A percentile compares a stretch with the other conserved stretches of the same genome.
Evolutionary conservation across 1,140 invertebrate species (phyloP).

Genomic region (Drosophila varians): DNA sequence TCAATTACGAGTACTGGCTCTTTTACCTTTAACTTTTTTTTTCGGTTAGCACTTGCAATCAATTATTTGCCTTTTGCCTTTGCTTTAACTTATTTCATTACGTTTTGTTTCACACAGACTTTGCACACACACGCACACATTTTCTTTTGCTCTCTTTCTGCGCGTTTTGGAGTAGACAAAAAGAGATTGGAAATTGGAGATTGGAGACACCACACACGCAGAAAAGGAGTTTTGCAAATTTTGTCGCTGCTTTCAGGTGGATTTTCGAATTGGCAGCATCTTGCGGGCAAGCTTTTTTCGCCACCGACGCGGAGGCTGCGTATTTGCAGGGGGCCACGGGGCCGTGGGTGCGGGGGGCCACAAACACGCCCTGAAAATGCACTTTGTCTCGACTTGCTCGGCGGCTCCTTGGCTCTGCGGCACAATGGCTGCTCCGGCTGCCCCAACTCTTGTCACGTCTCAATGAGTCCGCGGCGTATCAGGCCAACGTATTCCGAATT

Average conservation of each 20-base stretch:
- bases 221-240: constrained; percentile 70
- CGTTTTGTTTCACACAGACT: constrained; percentile 30
- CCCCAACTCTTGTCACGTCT: constrained; percentile 21
- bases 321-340: constrained; percentile 1
- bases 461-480: constrained; percentile 2
- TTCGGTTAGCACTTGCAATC: constrained; percentile 35
- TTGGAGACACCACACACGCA: constrained; percentile 50
- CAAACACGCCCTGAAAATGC: constrained; percentile 54
- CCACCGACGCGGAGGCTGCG: constrained; percentile 22
- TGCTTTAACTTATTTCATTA: constrained; percentile 69
- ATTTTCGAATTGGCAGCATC: constrained; percentile 38
- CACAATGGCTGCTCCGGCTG: constrained; percentile 24
- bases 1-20: constrained; percentile 19
- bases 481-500: constrained; percentile 8
- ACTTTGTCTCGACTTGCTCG: constrained; percentile 42
- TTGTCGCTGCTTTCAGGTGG: constrained; percentile 24
- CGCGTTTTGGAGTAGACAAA: constrained; percentile 76
- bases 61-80: constrained; percentile 62
- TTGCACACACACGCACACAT: constrained; percentile 29
- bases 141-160: constrained; percentile 55
- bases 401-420: constrained; percentile 26
- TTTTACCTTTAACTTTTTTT: constrained; percentile 21
- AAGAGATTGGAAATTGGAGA: constrained; percentile 25
- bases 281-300: constrained; percentile 19
- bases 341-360: constrained; percentile 25